Base-by-base conservation (phyloP, 1,140 invertebrate species). In the Pteromalus puparum region DNA sequence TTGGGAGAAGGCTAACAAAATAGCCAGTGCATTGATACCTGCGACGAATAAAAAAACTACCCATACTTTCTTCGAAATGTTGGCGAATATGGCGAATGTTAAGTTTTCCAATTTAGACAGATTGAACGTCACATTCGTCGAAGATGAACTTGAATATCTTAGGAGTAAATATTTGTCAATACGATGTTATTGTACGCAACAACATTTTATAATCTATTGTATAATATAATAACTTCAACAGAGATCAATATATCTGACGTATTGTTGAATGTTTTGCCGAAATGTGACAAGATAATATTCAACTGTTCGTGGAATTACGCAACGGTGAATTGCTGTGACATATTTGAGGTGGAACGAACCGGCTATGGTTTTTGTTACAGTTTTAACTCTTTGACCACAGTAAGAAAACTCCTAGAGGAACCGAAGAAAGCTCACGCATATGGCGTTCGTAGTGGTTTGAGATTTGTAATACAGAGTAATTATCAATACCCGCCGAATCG, bases 331-430 rank as follows among this genome's bases (percentile, higher is more conserved):
- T 79, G 77, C 18, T 79, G 77, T 18, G 77, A 79, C 5, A 42
- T 79, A n/a, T 79, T 79, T 42, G 53, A 79, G 10, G 4, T 68
- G 15, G 28, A 79, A 79, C 65, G 26, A 68, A 79, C 77, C 12
- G 15, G 15, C 1, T 38, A 15, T 38, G 77, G 53, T 30, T 67
- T 79, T n/a, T 79, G 77, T 79, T 79, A 79, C 65, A 5, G 30
- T 21, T 79, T 79, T 13, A 79, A 79, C 34, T 79, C 77, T 38
- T 24, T 79, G 9, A 67, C 46, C 5, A 38, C 77, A 2, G 38
- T 30, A 34, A 13, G 18, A 1, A 38, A 30, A 24, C 65, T 10
- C 21, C 6, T 24, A 1, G n/a, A 67, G 1, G 18, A 79, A 24
- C 28, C 61, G 1, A 12, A 12, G 6, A 79, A 77, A 28, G n/a